Conservation (phyloP, 2,797 vertebrate species). For the Caiman crocodilus region DNA sequence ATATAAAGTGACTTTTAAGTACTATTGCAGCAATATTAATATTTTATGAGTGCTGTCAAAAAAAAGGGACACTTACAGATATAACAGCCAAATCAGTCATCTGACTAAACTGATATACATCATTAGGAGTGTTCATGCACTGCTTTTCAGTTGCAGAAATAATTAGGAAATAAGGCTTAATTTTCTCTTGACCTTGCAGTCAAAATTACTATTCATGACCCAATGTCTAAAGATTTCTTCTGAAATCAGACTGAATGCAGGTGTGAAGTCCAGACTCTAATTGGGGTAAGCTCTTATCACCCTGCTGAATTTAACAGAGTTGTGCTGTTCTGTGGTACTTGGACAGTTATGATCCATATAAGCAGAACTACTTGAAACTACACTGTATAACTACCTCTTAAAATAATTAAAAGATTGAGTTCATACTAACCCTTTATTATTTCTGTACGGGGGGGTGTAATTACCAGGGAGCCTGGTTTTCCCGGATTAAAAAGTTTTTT, state of each 20-base stretch:
- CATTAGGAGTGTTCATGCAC: not conserved
- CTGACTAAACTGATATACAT: not conserved
- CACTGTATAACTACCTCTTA: not conserved
- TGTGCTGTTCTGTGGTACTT: not conserved
- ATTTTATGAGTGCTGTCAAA: conserved; percentile 56
- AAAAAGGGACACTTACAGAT: not conserved
- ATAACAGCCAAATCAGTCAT: conserved; percentile 53
- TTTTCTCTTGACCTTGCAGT: conserved; percentile 31
- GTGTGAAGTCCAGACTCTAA: conserved; percentile 21
- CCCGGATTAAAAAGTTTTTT: no score
- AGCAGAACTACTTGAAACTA: not conserved
- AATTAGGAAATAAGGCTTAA: conserved; percentile 27
- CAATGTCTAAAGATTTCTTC: not conserved
- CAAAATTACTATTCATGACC: conserved; percentile 23
- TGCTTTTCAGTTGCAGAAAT: conserved; percentile 35
- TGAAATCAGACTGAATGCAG: conserved; percentile 27
- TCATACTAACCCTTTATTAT: not conserved
- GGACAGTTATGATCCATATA: not conserved
- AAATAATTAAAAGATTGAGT: fast-evolving
- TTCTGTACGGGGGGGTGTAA: not conserved
- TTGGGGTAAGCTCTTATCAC: not conserved
- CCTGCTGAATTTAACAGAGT: not conserved
- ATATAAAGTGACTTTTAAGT: conserved; percentile 60
- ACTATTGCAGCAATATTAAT: conserved; percentile 65
- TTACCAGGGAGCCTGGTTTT: no score